Base-by-base conservation (phyloP, 2,888 invertebrate species). In the Harmothoe impar region DNA sequence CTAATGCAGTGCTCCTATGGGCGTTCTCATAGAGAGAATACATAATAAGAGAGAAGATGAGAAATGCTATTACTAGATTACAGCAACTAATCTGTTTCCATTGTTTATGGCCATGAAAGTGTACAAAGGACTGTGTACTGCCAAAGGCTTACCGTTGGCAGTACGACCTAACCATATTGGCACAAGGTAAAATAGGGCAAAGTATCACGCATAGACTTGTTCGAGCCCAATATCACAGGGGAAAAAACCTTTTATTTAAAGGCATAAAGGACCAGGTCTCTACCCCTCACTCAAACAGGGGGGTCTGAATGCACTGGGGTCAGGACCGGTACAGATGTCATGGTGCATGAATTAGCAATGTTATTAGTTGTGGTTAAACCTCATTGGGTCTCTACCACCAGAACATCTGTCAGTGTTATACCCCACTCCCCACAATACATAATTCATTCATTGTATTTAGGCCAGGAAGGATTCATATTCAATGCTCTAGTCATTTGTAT, bases 281-380 rank as follows among this genome's bases (percentile, higher is more conserved):
- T 43, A 43, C 5, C n/a, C 1, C 62, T n/a, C 62, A 62, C 62
- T 62, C 23, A 62, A 62, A 62, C n/a, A n/a, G 3, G 1, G 62
- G 62, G n/a, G 15, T n/a, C 23, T 62, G 62, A 62, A 62, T 62
- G 15, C 62, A 62, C 43, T 62, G 62, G n/a, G 62, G 62, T 62
- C 62, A 62, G 23, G 23, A 1, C n/a, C n/a, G 15, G 62, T 5
- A n/a, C 62, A 62, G 62, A n/a, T 62, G 62, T 62, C n/a, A 62
- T 20, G 62, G 43, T 43, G 43, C 72, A 72, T 72, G 31, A 72
- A 72, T 72, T 72, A 29, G 25, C 72, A 72, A 72, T 29, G 72
- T 62, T n/a, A n/a, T 62, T 20, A 20, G 12, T n/a, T 62, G 62
- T 62, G n/a, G n/a, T n/a, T 62, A 62, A 20, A n/a, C 23, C n/a